These are phyloP conservation scores for Micoletzkya japonica DNA, from an alignment of 2,888 invertebrate species.

Conservation along the genomic window DNA sequence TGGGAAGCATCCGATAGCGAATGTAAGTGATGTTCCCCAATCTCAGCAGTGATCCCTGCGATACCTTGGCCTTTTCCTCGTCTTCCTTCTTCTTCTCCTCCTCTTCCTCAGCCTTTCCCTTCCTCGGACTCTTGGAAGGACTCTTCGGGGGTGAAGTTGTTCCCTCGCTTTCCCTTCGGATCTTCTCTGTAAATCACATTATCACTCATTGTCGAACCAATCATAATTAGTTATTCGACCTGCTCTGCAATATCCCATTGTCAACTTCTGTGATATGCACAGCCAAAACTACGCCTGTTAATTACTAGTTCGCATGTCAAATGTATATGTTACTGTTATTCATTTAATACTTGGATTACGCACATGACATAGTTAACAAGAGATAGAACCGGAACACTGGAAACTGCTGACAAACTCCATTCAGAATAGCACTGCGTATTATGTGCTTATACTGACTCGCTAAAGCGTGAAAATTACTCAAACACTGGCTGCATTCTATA, in stretches of 20 bases:
- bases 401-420: too few species aligned
- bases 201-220: too few species aligned
- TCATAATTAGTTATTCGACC: background rate
- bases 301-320: background rate
- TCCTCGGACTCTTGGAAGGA: conserved; percentile 1
- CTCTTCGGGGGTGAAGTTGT: background rate
- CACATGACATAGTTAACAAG: too few species aligned
- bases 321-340: background rate
- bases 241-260: background rate
- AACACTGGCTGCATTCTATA: too few species aligned
- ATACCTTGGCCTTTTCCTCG: background rate
- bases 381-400: too few species aligned
- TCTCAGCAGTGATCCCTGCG: background rate
- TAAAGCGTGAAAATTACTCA: too few species aligned
- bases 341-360: too few species aligned
- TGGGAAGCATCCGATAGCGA: too few species aligned
- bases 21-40: too few species aligned
- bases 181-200: conserved; percentile 12
- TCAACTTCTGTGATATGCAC: background rate
- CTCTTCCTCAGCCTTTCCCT: conserved; percentile 1
- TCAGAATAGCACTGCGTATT: too few species aligned
- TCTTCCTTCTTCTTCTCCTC: background rate
- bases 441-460: too few species aligned
- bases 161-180: conserved; percentile 23
- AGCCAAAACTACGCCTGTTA: background rate